Conservation (phyloP, 2,888 invertebrate genomes). For the Drosophila anomalata region DNA sequence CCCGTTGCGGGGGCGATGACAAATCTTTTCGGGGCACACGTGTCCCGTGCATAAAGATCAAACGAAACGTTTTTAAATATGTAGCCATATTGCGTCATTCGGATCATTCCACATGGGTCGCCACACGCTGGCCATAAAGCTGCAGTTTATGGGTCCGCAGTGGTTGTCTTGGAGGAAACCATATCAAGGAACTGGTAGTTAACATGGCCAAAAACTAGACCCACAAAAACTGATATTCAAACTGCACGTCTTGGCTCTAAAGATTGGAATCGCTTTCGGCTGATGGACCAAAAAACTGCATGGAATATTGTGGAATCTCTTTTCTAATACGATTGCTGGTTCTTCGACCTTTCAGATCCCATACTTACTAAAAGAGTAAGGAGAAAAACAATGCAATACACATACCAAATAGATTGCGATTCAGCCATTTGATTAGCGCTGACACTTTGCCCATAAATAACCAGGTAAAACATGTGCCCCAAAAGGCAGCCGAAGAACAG, state of each 20-base stretch:
- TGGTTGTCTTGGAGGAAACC: slow-evolving; percentile 9
- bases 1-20: slow-evolving; percentile 68
- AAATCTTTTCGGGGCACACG: slow-evolving; percentile 55
- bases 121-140: slow-evolving; percentile 61
- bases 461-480: slow-evolving; percentile 81
- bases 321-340: slow-evolving; percentile 33
- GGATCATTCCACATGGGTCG: slow-evolving; percentile 48
- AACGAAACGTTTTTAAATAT: slow-evolving; percentile 18
- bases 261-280: slow-evolving; percentile 55
- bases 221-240: slow-evolving; percentile 4
- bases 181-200: slow-evolving; percentile 46
- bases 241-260: slow-evolving; percentile 62
- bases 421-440: slow-evolving; percentile 83
- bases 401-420: slow-evolving; percentile 68
- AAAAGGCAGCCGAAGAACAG: slow-evolving; percentile 61
- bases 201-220: slow-evolving; percentile 52
- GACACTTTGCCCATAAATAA: slow-evolving; percentile 84
- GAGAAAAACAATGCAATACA: slow-evolving; percentile 31
- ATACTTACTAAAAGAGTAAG: slow-evolving; percentile 51
- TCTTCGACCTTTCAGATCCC: slow-evolving; percentile 61
- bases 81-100: slow-evolving; percentile 46
- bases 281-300: slow-evolving; percentile 32
- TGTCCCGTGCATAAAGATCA: slow-evolving; percentile 22
- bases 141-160: slow-evolving; percentile 57
- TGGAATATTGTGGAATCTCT: slow-evolving; percentile 16